Evolutionary conservation across 2,888 invertebrate species (phyloP), one percentile per base, ranked within the genome.

Genomic region (Seira musarum): DNA sequence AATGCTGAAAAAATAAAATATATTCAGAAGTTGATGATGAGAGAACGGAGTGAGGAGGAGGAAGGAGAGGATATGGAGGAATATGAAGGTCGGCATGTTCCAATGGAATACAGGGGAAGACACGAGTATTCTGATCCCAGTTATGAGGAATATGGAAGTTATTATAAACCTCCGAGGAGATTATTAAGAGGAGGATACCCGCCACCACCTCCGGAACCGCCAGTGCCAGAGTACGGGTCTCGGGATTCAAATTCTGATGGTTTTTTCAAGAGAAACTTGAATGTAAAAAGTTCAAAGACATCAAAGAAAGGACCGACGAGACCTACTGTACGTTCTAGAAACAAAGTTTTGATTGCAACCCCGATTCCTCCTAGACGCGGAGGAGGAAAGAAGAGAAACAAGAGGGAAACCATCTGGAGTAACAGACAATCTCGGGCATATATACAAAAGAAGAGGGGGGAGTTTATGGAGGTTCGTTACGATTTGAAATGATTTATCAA

Each of bases 361-460:
- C n/a, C n/a, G n/a, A n/a, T n/a, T 64, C 30, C 2, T 17, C 25
- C 1, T 61, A 22, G 19, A 22, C 13, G 25, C 1, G 15, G 40
- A 17, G 1, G 10, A 13, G 17, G 66, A 66, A 1, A 10, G 3
- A 66, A 19, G 40, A 35, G 66, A 2, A 19, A 67, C 46, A 65
- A 49, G 25, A 21, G 22, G 6, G 6, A 17, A 6, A 60, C 60
- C n/a, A n/a, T n/a, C n/a, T 15, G 60, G 17, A 19, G 25, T 68
- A 22, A 8, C 63, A 6, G 25, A 63, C 3, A 57, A n/a, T n/a
- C n/a, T n/a, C n/a, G 68, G 13, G 75, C 57, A 1, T 76, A 72
- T 71, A 40, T 79, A 25, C 72, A 66, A 17, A 68, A 63, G 40
- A 82, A 80, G 25, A 35, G 76, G n/a, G 61, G 77, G 1, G 82